Base-by-base conservation (phyloP, 2,888 invertebrate genomes). In the Macaria notata region DNA sequence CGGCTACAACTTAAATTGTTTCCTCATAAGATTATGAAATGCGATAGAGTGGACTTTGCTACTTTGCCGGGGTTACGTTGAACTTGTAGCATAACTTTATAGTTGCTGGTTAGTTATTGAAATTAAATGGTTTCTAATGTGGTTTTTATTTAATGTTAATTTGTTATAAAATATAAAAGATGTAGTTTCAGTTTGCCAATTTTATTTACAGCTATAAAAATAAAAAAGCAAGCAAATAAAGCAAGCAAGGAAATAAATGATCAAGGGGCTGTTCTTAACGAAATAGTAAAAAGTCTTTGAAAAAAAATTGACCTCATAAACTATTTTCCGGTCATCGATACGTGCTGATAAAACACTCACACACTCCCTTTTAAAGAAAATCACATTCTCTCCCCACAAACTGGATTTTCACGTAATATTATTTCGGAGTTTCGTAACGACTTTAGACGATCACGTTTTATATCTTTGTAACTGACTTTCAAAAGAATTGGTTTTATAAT, bases 1-100 rank as follows among this genome's bases (percentile, higher is more conserved):
- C 56, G 70, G 71, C 62, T 63, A 65, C 62, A 74, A 72, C 73
- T 75, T 73, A 72, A 75, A 78, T 78, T 76, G 72, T 75, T 78
- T 78, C 73, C 72, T 68, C 68, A 59, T 56, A 67, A 72, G 70
- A 75, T 75, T 75, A 66, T 59, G 64, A 61, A 62, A 59, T 69
- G 64, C 65, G 69, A 71, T 74, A 71, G 65, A 65, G 64, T 63
- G 47, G 65, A 66, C 70, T 68, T 62, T 49, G 57, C 55, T 64
- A 64, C 59, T 41, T 41, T 41, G 33, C 33, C 33, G 4, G 41
- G 8, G 9, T 9, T 41, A 41, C 41, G 9, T 9, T 41, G n/a
- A 41, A 41, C 41, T 41, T 41, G 3, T 36, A 4, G 4, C 33
- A 7, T 36, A 36, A 36, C 3, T 36, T 4, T 36, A 6, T 36